Evolutionary conservation across 2,888 invertebrate genomes (phyloP).

Genomic region (Augochlorella aurata): DNA sequence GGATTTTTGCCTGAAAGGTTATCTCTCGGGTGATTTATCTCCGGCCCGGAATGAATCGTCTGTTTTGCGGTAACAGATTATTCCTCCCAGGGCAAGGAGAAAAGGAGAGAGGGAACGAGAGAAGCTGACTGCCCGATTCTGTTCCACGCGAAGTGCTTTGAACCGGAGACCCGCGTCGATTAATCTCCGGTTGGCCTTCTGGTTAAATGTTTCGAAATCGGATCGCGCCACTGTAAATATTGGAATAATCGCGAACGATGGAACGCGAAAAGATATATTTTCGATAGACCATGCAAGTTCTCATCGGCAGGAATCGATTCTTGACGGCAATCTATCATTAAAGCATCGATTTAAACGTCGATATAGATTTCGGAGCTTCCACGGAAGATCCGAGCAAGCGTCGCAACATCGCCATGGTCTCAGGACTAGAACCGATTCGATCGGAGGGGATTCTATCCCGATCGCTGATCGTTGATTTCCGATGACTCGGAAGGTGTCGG

Average conservation of each 20-base stretch:
- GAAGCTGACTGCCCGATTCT: not conserved
- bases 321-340: too few species aligned
- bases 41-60: conserved; percentile 31
- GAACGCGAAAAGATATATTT: too few species aligned
- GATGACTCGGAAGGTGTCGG: not conserved
- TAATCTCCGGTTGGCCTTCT: not conserved
- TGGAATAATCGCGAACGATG: not conserved
- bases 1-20: conserved; percentile 15
- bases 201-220: conserved; percentile 2
- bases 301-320: too few species aligned
- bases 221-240: not conserved
- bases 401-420: too few species aligned
- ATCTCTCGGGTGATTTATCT: conserved; percentile 32
- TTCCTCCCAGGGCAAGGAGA: conserved; percentile 16
- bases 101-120: not conserved
- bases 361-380: too few species aligned
- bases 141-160: not conserved
- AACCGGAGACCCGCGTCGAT: not conserved
- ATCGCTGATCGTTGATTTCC: conserved; percentile 26
- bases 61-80: conserved; percentile 40
- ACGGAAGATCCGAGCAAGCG: too few species aligned
- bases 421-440: too few species aligned
- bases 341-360: too few species aligned
- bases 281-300: too few species aligned
- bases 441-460: too few species aligned